Conservation (phyloP, 2,797 vertebrate genomes). For the Hyperoplus immaculatus region DNA sequence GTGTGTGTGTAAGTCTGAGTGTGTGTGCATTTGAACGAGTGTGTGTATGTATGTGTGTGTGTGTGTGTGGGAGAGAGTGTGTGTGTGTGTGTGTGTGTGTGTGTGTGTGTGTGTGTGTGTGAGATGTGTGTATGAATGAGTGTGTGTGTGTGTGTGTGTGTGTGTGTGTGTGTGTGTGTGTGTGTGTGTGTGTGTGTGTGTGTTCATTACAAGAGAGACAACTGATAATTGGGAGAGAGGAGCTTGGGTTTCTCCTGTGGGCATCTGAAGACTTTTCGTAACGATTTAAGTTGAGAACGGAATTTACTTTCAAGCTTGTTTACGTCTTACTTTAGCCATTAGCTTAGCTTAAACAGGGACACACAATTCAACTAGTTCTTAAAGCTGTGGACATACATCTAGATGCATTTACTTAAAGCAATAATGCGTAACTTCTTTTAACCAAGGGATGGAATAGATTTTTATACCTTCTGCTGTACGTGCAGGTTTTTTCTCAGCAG, state of each 20-base stretch:
- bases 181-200: conserved; percentile 57
- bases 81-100: too few relatives aligned
- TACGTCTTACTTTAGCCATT: neutral
- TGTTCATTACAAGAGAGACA: conserved; percentile 54
- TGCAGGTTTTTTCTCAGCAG: too few relatives aligned
- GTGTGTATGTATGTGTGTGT: too few relatives aligned
- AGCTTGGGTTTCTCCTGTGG: conserved; percentile 26
- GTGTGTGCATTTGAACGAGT: too few relatives aligned
- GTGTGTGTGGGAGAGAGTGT: too few relatives aligned
- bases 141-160: conserved; percentile 3
- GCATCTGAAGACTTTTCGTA: conserved; percentile 31
- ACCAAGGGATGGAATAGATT: too few relatives aligned
- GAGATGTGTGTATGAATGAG: too few relatives aligned
- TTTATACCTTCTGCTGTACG: too few relatives aligned
- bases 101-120: too few relatives aligned
- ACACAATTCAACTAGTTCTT: neutral
- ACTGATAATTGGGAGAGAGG: conserved; percentile 60
- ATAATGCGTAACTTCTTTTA: too few relatives aligned
- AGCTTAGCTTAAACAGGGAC: conserved; percentile 5
- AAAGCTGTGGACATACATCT: too few relatives aligned
- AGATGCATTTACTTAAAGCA: too few relatives aligned
- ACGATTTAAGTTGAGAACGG: neutral
- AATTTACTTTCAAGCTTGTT: conserved; percentile 5
- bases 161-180: conserved; percentile 56
- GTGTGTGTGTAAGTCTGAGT: conserved; percentile 45